These are phyloP conservation scores for Calcarius lapponicus DNA, from an alignment of 2,797 vertebrate genomes.

Conservation along the genomic window DNA sequence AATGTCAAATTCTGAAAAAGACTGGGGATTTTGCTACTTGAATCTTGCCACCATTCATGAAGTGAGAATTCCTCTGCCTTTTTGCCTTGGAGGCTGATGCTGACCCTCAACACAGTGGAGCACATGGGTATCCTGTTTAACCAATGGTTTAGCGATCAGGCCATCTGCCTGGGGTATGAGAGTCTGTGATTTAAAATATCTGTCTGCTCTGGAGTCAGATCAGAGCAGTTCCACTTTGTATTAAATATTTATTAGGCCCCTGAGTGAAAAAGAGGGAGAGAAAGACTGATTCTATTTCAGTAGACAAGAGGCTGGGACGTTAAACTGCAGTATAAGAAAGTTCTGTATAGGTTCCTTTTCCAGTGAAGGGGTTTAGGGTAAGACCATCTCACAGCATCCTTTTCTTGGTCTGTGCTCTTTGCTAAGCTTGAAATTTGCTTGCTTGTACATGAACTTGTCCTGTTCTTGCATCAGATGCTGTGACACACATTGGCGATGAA, in stretches of 20 bases:
- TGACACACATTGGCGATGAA: neutral
- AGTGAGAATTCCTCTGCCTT: neutral
- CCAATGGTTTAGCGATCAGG: neutral
- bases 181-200: neutral
- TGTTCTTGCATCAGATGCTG: neutral
- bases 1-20: neutral
- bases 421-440: neutral
- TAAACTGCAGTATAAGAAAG: neutral
- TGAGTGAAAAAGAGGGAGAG: slow-evolving; percentile 3
- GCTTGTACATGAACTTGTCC: neutral
- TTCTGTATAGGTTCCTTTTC: neutral
- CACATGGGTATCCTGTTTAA: neutral
- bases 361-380: neutral
- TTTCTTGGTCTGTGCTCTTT: neutral
- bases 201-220: neutral
- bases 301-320: neutral
- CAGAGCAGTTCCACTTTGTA: neutral
- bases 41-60: neutral
- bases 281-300: neutral
- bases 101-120: neutral
- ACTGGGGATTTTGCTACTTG: neutral
- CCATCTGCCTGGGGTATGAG: neutral
- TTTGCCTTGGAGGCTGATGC: neutral
- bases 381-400: neutral
- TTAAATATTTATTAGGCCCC: slow-evolving; percentile 36